These are phyloP conservation scores for Augiades crinisus DNA, from an alignment of 2,888 invertebrate species.

Conservation along the genomic window DNA sequence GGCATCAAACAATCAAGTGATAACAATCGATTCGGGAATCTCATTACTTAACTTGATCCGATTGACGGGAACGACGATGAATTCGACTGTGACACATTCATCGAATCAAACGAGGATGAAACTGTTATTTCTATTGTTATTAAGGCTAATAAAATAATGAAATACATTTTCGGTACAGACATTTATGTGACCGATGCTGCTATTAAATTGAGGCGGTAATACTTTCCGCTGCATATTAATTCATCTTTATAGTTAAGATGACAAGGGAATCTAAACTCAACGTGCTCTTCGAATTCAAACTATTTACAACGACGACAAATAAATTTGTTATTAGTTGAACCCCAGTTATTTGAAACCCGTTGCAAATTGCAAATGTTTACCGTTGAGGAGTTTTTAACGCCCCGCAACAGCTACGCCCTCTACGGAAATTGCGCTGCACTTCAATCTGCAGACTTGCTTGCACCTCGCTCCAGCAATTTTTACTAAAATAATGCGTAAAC, in stretches of 20 bases:
- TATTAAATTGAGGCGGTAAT: too few species aligned
- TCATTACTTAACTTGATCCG: conserved; percentile 27
- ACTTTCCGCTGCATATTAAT: too few species aligned
- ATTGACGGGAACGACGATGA: conserved; percentile 7
- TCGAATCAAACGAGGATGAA: conserved; percentile 8
- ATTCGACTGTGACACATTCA: conserved; percentile 9
- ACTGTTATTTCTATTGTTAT: background rate
- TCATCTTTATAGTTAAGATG: too few species aligned
- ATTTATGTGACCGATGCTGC: too few species aligned
- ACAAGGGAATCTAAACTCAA: too few species aligned
- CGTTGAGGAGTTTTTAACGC: background rate
- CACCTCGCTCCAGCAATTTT: background rate
- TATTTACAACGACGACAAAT: too few species aligned
- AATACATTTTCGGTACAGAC: too few species aligned
- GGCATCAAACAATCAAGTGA: conserved; percentile 42
- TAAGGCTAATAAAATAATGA: too few species aligned
- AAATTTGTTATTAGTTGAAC: too few species aligned
- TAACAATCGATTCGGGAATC: conserved; percentile 37
- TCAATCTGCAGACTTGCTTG: background rate
- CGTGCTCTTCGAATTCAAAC: too few species aligned
- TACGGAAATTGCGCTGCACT: conserved; percentile 13
- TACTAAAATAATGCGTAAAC: background rate
- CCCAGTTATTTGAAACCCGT: too few species aligned
- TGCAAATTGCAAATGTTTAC: conserved; percentile 7
- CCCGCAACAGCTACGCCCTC: conserved; percentile 11